phyloP scores from a whole-genome alignment of 1,140 invertebrate species.

The Lucilia cuprina region DNA sequence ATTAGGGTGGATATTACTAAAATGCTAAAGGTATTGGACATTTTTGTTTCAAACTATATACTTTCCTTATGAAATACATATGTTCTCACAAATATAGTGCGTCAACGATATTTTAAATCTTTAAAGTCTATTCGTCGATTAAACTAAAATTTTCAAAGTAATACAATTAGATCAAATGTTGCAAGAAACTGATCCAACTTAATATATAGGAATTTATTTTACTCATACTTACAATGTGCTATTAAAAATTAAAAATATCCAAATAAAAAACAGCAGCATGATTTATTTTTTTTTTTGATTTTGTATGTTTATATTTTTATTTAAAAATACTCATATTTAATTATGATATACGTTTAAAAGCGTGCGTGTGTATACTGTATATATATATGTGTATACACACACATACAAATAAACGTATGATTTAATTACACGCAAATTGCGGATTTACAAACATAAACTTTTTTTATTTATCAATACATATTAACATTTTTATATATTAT shows the following conservation, averaged over 20 bases:
- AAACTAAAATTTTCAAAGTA: too few relatives aligned
- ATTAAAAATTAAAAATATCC: not conserved
- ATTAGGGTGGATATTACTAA: too few relatives aligned
- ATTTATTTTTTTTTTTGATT: not conserved
- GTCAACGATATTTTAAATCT: too few relatives aligned
- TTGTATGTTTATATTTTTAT: not conserved
- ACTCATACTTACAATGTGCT: not conserved
- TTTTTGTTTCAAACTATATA: too few relatives aligned
- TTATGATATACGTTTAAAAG: not conserved
- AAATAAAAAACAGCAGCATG: not conserved
- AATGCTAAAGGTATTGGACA: too few relatives aligned
- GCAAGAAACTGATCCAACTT: too few relatives aligned
- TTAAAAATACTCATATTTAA: conserved; percentile 10
- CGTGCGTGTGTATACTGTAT: not conserved
- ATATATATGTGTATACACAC: not conserved
- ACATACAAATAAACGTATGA: conserved; percentile 13
- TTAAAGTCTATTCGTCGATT: too few relatives aligned
- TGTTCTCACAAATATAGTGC: too few relatives aligned
- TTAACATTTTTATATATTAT: too few relatives aligned
- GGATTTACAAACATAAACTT: conserved; percentile 26
- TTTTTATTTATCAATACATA: not conserved
- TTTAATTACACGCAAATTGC: conserved; percentile 31
- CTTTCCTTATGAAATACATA: too few relatives aligned
- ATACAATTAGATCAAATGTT: too few relatives aligned
- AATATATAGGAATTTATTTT: not conserved